Evolutionary conservation across 1,140 invertebrate genomes (phyloP).

Genomic region (Musca domestica): DNA sequence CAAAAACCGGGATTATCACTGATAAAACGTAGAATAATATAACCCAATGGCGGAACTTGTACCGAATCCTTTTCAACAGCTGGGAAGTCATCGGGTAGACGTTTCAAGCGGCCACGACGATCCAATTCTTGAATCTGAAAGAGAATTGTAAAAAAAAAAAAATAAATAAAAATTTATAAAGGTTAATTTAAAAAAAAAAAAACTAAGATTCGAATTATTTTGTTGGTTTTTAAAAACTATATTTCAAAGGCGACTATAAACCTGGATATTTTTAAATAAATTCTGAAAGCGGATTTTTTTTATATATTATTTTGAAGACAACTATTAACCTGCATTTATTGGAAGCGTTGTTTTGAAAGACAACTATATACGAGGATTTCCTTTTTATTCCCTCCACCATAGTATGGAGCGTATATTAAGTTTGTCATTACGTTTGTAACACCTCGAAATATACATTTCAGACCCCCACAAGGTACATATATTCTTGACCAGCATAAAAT

Average conservation of each 20-base stretch:
- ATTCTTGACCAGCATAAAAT: too few relatives aligned
- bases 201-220: background rate
- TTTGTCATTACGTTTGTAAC: too few relatives aligned
- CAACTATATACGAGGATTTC: background rate
- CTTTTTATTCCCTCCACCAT: too few relatives aligned
- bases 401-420: too few relatives aligned
- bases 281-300: too few relatives aligned
- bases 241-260: too few relatives aligned
- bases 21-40: slow-evolving; percentile 46
- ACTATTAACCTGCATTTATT: background rate
- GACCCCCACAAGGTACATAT: too few relatives aligned
- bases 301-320: background rate
- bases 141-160: too few relatives aligned
- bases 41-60: slow-evolving; percentile 42
- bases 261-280: too few relatives aligned
- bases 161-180: background rate
- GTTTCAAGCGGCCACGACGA: slow-evolving; percentile 36
- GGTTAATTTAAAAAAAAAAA: background rate
- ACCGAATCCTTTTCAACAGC: slow-evolving; percentile 49
- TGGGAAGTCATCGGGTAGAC: slow-evolving; percentile 35
- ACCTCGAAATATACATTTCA: too few relatives aligned
- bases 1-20: slow-evolving; percentile 50
- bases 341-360: background rate
- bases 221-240: too few relatives aligned
- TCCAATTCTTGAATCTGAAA: slow-evolving; percentile 40